phyloP scores from a whole-genome alignment of 2,113 vertebrate genomes.

The Verasper variegatus region DNA sequence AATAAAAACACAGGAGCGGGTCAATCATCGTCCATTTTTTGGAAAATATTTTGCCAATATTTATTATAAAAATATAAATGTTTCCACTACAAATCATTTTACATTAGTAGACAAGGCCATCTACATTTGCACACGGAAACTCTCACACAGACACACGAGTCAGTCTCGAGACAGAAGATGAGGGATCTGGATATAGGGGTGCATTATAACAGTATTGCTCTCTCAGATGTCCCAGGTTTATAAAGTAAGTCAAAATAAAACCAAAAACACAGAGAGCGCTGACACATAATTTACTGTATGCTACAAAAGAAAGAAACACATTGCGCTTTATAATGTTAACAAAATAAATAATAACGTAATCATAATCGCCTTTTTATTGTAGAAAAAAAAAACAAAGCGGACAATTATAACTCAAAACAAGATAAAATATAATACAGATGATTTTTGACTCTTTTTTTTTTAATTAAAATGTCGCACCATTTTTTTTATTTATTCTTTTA shows the following conservation, averaged over 20 bases:
- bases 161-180: slow-evolving; percentile 75
- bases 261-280: slow-evolving; percentile 84
- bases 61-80: slow-evolving; percentile 99
- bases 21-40: slow-evolving; percentile 86
- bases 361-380: slow-evolving; percentile 80
- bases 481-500: slow-evolving; percentile 81
- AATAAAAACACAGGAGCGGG: slow-evolving; percentile 71
- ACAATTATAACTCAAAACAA: slow-evolving; percentile 83
- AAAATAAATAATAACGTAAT: slow-evolving; percentile 97
- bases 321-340: slow-evolving; percentile 85
- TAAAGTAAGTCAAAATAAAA: slow-evolving; percentile 84
- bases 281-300: slow-evolving; percentile 89
- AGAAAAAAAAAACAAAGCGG: slow-evolving; percentile 69
- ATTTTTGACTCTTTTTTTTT: slow-evolving; percentile 79
- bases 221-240: slow-evolving; percentile 78
- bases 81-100: slow-evolving; percentile 99
- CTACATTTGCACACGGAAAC: slow-evolving; percentile 92
- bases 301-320: slow-evolving; percentile 75
- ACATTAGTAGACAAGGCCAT: slow-evolving; percentile 99
- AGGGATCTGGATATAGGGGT: slow-evolving; percentile 64
- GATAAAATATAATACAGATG: slow-evolving; percentile 84
- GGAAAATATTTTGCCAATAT: slow-evolving; percentile 99
- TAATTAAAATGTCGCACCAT: slow-evolving; percentile 80
- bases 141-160: slow-evolving; percentile 81
- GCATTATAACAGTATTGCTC: slow-evolving; percentile 82